Percentiles rank a stretch among this genome's conserved stretches.
These are phyloP conservation scores for Plutella xylostella DNA, from an alignment of 2,888 invertebrate species.

Conservation along the genomic window DNA sequence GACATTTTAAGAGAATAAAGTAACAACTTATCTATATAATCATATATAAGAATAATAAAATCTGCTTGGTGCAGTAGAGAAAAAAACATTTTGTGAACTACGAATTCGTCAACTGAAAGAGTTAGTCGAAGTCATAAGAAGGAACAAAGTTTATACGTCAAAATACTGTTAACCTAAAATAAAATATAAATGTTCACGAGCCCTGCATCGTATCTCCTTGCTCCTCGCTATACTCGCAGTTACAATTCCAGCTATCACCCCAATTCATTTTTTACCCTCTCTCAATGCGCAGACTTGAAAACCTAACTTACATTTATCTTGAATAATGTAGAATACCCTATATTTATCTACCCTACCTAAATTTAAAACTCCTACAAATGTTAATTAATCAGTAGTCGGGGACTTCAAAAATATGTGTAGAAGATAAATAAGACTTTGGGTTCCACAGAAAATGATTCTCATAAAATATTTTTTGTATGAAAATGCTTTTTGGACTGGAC, in stretches of 20 bases:
- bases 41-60: background rate
- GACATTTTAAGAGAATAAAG: background rate
- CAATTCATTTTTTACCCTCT: background rate
- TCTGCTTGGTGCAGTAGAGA: background rate
- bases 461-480: background rate
- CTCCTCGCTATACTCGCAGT: background rate
- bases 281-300: conserved; percentile 1
- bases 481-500: background rate
- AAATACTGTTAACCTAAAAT: conserved; percentile 48
- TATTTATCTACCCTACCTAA: conserved; percentile 22
- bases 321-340: conserved; percentile 5
- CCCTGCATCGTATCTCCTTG: background rate
- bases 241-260: no score
- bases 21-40: background rate
- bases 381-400: conserved; percentile 4
- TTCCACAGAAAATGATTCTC: background rate
- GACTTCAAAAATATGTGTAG: background rate
- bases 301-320: conserved; percentile 1
- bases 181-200: conserved; percentile 21
- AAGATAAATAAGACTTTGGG: background rate
- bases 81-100: background rate
- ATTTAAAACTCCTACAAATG: conserved; percentile 26
- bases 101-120: background rate
- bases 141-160: conserved; percentile 47
- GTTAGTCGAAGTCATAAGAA: no score